These are phyloP conservation scores for Phyllotreta cruciferae DNA, from an alignment of 2,888 invertebrate species.

Conservation along the genomic window DNA sequence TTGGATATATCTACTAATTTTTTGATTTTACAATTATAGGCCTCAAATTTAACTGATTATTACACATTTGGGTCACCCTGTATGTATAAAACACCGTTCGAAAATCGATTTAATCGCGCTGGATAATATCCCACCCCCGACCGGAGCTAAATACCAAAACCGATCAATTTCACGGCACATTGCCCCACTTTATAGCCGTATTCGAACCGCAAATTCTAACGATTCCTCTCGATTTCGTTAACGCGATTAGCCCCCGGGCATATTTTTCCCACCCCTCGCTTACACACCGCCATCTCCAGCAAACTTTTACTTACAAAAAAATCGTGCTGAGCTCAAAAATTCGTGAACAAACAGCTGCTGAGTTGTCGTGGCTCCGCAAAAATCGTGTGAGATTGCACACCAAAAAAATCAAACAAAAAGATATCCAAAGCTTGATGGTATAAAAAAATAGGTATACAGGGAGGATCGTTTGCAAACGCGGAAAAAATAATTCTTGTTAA, in stretches of 20 bases:
- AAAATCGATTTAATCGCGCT: too few relatives aligned
- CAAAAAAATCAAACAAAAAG: slow-evolving; percentile 32
- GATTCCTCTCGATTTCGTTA: slow-evolving; percentile 47
- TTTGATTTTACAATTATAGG: too few relatives aligned
- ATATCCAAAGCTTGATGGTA: slow-evolving; percentile 43
- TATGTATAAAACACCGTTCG: too few relatives aligned
- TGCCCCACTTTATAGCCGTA: slow-evolving; percentile 52
- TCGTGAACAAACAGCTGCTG: slow-evolving; percentile 33
- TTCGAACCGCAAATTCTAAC: slow-evolving; percentile 48
- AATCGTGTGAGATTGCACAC: slow-evolving; percentile 35
- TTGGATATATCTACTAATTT: too few relatives aligned
- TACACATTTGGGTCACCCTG: too few relatives aligned
- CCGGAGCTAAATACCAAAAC: slow-evolving; percentile 50
- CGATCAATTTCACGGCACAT: slow-evolving; percentile 61
- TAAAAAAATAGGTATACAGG: slow-evolving; percentile 21
- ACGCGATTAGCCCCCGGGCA: slow-evolving; percentile 30
- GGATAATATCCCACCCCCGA: slow-evolving; percentile 39
- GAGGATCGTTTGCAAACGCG: slow-evolving; percentile 33
- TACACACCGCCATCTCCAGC: background rate
- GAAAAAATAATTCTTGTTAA: slow-evolving; percentile 2
- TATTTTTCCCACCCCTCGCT: too few relatives aligned
- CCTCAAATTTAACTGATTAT: too few relatives aligned
- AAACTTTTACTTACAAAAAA: slow-evolving; percentile 35
- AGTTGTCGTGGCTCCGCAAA: slow-evolving; percentile 34
- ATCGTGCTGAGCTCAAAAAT: slow-evolving; percentile 46